Evolutionary conservation across 2,113 vertebrate species (phyloP).

Genomic region (Tupaia chinensis): DNA sequence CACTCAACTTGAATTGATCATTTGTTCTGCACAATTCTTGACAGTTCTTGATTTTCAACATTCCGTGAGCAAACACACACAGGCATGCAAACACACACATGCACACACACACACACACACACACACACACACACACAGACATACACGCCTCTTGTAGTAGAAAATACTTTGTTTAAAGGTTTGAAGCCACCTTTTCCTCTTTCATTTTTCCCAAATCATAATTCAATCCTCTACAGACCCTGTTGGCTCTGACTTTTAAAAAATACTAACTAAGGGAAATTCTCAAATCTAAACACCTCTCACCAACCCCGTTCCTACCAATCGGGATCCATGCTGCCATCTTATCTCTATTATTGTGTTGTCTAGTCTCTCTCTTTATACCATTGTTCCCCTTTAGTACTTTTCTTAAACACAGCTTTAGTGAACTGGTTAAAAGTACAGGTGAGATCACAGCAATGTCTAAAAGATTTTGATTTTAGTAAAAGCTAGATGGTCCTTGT

Average conservation of each 20-base stretch:
- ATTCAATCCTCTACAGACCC: not conserved
- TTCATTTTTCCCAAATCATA: not conserved
- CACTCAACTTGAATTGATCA: no score
- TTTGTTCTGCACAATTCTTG: not conserved
- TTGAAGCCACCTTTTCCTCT: not conserved
- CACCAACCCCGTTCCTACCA: not conserved
- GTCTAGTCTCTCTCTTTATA: not conserved
- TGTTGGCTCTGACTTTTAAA: not conserved
- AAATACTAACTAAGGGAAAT: not conserved
- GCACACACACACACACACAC: no score
- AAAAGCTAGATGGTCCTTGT: not conserved
- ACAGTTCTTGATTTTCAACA: not conserved
- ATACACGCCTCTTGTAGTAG: not conserved
- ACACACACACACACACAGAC: no score
- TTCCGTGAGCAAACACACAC: not conserved
- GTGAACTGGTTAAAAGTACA: not conserved
- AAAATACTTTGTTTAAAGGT: not conserved
- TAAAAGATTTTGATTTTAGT: not conserved
- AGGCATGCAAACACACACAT: fast-evolving
- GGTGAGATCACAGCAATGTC: no score
- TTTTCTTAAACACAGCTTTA: not conserved
- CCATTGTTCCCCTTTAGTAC: not conserved
- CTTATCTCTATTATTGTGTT: not conserved
- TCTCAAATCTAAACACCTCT: not conserved
- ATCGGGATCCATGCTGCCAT: not conserved